These are phyloP conservation scores for Leptocoma aspasia DNA, from an alignment of 2,113 vertebrate genomes.

Conservation along the genomic window DNA sequence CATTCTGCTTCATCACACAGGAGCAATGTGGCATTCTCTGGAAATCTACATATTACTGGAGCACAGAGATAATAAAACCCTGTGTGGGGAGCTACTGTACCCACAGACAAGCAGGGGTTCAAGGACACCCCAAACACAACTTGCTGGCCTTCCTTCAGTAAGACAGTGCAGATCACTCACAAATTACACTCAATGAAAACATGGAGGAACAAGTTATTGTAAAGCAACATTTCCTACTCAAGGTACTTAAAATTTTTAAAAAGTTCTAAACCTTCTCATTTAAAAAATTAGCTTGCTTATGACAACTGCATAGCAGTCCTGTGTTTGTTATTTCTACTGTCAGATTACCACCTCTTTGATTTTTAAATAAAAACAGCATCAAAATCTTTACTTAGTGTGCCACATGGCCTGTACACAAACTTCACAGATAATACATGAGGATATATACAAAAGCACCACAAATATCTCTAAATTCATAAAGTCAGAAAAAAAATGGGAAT, in stretches of 20 bases:
- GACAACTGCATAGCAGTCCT: neutral
- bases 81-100: neutral
- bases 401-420: neutral
- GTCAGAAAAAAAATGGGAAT: neutral
- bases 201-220: neutral
- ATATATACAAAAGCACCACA: neutral
- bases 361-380: neutral
- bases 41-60: neutral
- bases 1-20: neutral
- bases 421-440: neutral
- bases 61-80: neutral
- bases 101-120: neutral
- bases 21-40: neutral
- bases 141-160: neutral
- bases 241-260: rapidly evolving
- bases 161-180: neutral
- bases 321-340: neutral
- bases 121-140: neutral
- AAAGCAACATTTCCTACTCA: neutral
- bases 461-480: neutral
- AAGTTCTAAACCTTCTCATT: neutral
- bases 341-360: neutral
- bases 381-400: neutral
- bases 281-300: neutral
- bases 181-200: neutral